Conservation (phyloP, 1,140 invertebrate genomes). For the Papilio xuthus region DNA sequence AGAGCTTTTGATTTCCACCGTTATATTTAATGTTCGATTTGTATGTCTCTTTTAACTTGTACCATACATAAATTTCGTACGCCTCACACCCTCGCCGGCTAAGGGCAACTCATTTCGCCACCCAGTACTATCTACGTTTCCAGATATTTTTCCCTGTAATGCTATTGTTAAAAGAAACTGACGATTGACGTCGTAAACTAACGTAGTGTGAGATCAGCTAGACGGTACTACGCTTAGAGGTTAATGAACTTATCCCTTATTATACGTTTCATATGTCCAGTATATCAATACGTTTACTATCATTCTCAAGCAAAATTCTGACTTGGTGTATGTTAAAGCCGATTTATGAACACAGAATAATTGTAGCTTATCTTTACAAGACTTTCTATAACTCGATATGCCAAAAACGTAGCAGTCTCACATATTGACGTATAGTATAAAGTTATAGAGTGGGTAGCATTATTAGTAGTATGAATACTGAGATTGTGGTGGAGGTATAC, state of each 20-base stretch:
- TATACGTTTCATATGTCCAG: not conserved
- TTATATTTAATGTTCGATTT: not conserved
- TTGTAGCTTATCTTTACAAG: not conserved
- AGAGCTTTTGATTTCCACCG: not conserved
- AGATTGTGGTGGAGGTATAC: not conserved
- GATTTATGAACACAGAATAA: not conserved
- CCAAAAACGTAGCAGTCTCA: not conserved
- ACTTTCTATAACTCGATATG: not conserved
- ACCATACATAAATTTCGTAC: constrained; percentile 62
- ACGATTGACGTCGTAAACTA: constrained; percentile 49
- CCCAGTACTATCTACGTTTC: constrained; percentile 75
- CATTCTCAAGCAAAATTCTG: not conserved
- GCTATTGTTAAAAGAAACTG: constrained; percentile 70
- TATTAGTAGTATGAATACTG: constrained; percentile 11
- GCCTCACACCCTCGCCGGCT: constrained; percentile 75
- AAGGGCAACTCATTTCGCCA: constrained; percentile 79
- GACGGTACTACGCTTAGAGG: constrained; percentile 18
- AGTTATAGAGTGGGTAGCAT: not conserved
- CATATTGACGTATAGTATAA: not conserved
- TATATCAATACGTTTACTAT: not conserved
- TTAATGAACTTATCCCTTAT: constrained; percentile 39
- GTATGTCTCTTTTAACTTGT: constrained; percentile 36
- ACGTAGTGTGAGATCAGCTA: constrained; percentile 16
- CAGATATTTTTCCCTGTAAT: constrained; percentile 79
- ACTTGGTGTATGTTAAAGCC: not conserved